phyloP scores from a whole-genome alignment of 2,797 vertebrate species.

The Hipposideros larvatus region DNA sequence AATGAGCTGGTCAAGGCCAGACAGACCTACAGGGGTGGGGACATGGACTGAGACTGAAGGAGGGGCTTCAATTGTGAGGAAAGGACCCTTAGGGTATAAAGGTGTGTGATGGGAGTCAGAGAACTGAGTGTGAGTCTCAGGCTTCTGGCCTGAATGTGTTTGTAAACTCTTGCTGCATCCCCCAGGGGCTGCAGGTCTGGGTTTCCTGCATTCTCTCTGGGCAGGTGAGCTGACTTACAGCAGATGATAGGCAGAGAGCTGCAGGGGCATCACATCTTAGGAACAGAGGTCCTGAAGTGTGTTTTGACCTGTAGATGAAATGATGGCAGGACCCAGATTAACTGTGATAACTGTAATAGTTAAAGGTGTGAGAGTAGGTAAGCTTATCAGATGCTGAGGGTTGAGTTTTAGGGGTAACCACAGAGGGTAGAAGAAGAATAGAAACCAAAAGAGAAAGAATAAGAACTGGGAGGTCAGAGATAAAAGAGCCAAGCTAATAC shows the following conservation, averaged over 20 bases:
- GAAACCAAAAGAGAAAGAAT: background rate
- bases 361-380: background rate
- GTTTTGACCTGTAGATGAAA: background rate
- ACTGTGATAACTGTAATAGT: background rate
- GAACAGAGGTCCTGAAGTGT: background rate
- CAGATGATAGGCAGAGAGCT: background rate
- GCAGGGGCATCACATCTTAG: background rate
- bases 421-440: background rate
- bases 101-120: background rate
- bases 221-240: fast-evolving
- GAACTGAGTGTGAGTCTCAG: background rate
- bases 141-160: background rate
- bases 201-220: background rate
- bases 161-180: background rate
- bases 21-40: background rate
- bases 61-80: background rate
- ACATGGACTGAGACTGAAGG: background rate
- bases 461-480: background rate
- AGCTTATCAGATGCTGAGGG: background rate
- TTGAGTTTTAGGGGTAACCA: background rate
- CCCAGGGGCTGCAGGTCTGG: background rate
- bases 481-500: background rate
- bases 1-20: background rate
- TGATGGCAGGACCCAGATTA: background rate
- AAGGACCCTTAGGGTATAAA: background rate